Percentiles rank a stretch among this genome's conserved stretches.
Conservation (phyloP, 1,140 invertebrate genomes). For the Ceratina calcarata region DNA sequence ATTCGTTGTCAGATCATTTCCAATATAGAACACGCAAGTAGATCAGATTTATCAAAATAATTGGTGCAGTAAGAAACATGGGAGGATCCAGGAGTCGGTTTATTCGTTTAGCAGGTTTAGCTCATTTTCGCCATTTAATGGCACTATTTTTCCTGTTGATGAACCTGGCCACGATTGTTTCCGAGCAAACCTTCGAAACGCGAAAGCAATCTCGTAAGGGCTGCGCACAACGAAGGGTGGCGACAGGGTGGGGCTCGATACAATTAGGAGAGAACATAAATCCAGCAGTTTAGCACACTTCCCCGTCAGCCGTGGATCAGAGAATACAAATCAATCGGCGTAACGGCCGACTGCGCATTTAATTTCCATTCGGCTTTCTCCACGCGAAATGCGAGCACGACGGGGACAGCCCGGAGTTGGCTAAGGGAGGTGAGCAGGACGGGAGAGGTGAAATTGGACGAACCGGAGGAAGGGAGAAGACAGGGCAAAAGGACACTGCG, state of each 20-base stretch:
- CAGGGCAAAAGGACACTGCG: not conserved
- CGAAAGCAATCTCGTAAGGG: constrained; percentile 33
- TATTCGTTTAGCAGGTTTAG: not conserved
- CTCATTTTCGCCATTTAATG: not conserved
- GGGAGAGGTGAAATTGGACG: constrained; percentile 19
- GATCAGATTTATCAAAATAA: too few species aligned
- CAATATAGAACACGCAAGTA: not conserved
- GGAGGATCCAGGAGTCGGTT: too few species aligned
- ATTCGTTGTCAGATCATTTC: not conserved
- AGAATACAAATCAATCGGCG: constrained; percentile 80
- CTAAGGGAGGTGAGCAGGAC: constrained; percentile 1
- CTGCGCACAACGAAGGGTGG: constrained; percentile 8
- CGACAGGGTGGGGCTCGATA: constrained; percentile 55
- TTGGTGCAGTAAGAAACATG: not conserved
- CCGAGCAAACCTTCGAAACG: not conserved
- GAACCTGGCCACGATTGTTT: not conserved
- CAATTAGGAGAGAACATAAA: constrained; percentile 80
- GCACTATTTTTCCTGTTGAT: not conserved
- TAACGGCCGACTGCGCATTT: constrained; percentile 79
- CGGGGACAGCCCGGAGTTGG: not conserved
- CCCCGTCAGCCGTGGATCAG: constrained; percentile 73
- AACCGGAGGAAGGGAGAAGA: constrained; percentile 11
- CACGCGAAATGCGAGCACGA: not conserved
- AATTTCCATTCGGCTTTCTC: constrained; percentile 78
- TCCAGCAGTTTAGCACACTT: constrained; percentile 79